Evolutionary conservation across 2,888 invertebrate species (phyloP).

Genomic region (Andrena bucephala): DNA sequence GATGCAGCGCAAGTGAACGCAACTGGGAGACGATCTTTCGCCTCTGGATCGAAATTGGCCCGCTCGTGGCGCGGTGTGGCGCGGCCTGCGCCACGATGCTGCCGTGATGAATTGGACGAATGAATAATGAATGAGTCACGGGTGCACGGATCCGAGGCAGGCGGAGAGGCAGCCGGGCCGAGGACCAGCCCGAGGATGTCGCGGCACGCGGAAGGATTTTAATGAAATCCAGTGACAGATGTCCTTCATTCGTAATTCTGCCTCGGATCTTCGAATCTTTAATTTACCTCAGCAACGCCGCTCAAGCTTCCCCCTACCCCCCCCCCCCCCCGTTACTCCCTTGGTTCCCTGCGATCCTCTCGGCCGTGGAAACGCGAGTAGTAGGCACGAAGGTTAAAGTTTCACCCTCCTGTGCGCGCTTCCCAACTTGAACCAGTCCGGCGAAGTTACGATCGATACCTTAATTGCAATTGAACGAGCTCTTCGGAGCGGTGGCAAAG

Average conservation of each 20-base stretch:
- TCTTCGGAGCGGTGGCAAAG: slow-evolving; percentile 59
- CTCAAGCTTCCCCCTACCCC: background rate
- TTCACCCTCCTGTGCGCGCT: background rate
- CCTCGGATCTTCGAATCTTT: slow-evolving; percentile 33
- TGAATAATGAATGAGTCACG: slow-evolving; percentile 66
- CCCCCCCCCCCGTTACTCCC: background rate
- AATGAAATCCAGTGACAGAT: slow-evolving; percentile 65
- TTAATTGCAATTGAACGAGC: slow-evolving; percentile 67
- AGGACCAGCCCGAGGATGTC: slow-evolving; percentile 41
- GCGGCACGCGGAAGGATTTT: slow-evolving; percentile 57
- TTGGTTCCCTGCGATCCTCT: background rate
- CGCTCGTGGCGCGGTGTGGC: background rate
- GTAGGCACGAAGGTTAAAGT: background rate
- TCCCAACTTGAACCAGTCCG: slow-evolving; percentile 25
- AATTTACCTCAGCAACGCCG: slow-evolving; percentile 19
- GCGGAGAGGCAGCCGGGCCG: background rate
- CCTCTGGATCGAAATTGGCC: slow-evolving; percentile 34
- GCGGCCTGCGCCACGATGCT: slow-evolving; percentile 16
- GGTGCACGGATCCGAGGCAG: slow-evolving; percentile 28
- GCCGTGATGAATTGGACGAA: slow-evolving; percentile 56
- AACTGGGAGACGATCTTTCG: background rate
- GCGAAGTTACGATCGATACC: slow-evolving; percentile 65
- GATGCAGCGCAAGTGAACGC: background rate
- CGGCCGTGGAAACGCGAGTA: background rate
- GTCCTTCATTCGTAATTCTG: slow-evolving; percentile 54